Conservation (phyloP, 2,797 vertebrate species). For the Tragopan temminckii region DNA sequence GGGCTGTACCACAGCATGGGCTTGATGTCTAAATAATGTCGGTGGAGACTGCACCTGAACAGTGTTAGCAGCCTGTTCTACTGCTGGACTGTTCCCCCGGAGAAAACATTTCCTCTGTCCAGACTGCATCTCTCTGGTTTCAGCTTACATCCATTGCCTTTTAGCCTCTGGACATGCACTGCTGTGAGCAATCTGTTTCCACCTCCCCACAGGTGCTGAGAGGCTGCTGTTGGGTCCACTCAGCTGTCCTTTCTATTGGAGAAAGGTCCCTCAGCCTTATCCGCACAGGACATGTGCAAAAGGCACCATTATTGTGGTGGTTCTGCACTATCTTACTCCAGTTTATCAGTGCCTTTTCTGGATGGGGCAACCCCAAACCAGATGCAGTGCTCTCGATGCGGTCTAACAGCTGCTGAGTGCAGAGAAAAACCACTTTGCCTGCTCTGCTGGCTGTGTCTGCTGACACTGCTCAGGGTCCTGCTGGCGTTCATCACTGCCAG, state of each 20-base stretch:
- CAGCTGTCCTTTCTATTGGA: background rate
- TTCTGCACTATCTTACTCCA: background rate
- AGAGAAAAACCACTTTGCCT: background rate
- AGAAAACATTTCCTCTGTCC: background rate
- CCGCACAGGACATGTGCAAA: rapidly evolving
- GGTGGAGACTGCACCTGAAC: background rate
- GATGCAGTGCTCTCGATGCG: rapidly evolving
- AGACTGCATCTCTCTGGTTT: background rate
- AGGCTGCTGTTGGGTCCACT: background rate
- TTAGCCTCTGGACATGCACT: rapidly evolving
- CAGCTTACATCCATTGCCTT: background rate
- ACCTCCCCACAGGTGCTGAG: background rate
- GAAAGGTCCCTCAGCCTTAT: background rate
- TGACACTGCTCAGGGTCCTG: background rate
- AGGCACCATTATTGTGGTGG: rapidly evolving
- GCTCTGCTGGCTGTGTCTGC: background rate
- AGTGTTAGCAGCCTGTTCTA: background rate
- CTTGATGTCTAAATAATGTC: background rate
- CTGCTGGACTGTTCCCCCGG: background rate
- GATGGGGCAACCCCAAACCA: background rate
- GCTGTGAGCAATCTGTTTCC: background rate
- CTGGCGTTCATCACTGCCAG: background rate
- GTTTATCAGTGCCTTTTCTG: rapidly evolving
- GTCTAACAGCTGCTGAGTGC: background rate
- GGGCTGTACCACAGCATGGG: rapidly evolving